Evolutionary conservation across 2,888 invertebrate species (phyloP), one percentile per base, ranked within the genome.

Genomic region (Drosophila nr. perissopoda): DNA sequence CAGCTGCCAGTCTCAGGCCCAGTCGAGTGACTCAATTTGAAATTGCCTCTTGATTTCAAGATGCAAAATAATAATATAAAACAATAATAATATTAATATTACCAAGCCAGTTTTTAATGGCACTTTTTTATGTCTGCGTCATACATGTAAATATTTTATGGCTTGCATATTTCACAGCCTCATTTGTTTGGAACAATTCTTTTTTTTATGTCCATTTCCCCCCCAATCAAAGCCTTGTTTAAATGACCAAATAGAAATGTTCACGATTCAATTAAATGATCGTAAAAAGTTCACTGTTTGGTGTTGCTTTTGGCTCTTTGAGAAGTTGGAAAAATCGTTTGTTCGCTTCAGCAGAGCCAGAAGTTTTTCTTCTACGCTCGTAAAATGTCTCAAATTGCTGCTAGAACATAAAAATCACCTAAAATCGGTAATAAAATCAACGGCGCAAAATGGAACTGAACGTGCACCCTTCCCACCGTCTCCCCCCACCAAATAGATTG

Each of bases 401-500:
- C 81, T 86, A 82, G 82, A 80, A 79, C 89, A 89, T 90, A 90
- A 90, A 90, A 90, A 89, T 81, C 90, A 90, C 85, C 84, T 88
- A 83, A 27, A 89, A 71, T 71, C 33, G 79, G 74, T 74, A 79
- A 85, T 86, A 87, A 86, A 88, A 75, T 82, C 85, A 83, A 78
- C 59, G 69, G 57, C 67, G 62, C 67, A 72, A 80, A 80, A 74
- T 74, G 63, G 71, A 78, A 82, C 58, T 57, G 46, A 64, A 64
- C 69, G 25, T 59, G 62, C 34, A 63, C 49, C 65, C 16, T 10
- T 2, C 5, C 16, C 25, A 7, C 4, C 16, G 5, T 2, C 11
- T n/a, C 49, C 64, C 61, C 62, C 36, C n/a, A n/a, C 27, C 36
- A 25, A 42, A 69, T 36, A 36, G 31, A 56, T 61, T 53, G 51